These are phyloP conservation scores for Sebastes diaconus DNA, from an alignment of 2,797 vertebrate genomes.

Conservation along the genomic window DNA sequence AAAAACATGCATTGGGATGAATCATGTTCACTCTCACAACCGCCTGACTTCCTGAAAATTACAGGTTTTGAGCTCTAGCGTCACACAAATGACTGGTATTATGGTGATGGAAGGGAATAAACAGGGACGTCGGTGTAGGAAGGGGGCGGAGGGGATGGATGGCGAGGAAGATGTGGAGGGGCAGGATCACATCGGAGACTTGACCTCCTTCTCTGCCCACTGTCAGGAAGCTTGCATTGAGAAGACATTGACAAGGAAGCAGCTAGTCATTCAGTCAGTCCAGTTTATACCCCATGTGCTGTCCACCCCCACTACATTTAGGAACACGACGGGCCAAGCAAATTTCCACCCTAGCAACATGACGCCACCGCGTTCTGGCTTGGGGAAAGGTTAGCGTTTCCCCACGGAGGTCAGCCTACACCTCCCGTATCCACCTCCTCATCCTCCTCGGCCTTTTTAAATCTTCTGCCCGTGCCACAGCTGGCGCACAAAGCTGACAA, in stretches of 20 bases:
- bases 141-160: conserved; percentile 33
- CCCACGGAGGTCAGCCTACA: conserved; percentile 13
- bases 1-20: conserved; percentile 21
- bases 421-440: conserved; percentile 30
- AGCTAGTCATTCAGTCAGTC: conserved; percentile 23
- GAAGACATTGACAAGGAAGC: conserved; percentile 10
- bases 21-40: conserved; percentile 30
- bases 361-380: conserved; percentile 5
- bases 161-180: conserved; percentile 16
- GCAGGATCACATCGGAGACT: conserved; percentile 21
- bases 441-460: conserved; percentile 37
- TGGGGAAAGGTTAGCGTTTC: conserved; percentile 18
- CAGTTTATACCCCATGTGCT: not conserved
- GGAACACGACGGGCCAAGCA: not conserved
- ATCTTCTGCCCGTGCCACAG: conserved; percentile 50
- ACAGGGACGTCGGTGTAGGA: conserved; percentile 48
- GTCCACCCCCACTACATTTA: not conserved
- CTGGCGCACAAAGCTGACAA: conserved; percentile 61
- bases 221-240: conserved; percentile 19
- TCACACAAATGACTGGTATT: conserved; percentile 71
- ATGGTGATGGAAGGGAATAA: conserved; percentile 64
- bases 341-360: conserved; percentile 20
- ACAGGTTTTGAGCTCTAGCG: conserved; percentile 48
- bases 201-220: conserved; percentile 47
- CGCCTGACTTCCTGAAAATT: conserved; percentile 58